Evolutionary conservation across 2,113 vertebrate genomes (phyloP).

Genomic region (Sprattus sprattus): DNA sequence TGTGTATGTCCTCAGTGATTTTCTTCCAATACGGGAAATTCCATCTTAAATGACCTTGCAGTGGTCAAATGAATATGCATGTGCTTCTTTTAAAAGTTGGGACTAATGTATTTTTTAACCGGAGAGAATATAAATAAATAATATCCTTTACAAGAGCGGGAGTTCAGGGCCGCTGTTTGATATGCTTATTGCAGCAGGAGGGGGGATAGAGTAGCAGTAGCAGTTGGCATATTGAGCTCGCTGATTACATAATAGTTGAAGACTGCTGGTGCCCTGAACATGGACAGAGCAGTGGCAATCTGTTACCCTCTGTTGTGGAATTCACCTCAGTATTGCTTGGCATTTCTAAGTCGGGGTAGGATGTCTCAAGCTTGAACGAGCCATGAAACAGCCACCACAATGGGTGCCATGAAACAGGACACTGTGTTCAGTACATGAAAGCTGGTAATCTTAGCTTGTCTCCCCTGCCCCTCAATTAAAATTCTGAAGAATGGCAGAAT

Average conservation of each 20-base stretch:
- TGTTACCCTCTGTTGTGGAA: not conserved
- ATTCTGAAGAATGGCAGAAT: not conserved
- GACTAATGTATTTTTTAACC: constrained; percentile 2
- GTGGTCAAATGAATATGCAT: constrained; percentile 18
- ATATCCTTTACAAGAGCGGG: not conserved
- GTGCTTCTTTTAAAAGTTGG: not conserved
- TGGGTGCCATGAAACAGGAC: not conserved
- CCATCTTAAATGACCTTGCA: constrained; percentile 10
- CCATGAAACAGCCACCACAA: not conserved
- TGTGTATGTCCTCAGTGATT: too few relatives aligned
- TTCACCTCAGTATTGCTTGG: not conserved
- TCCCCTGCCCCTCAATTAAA: not conserved
- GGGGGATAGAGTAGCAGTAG: not conserved
- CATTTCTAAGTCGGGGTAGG: not conserved
- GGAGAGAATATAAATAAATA: not conserved
- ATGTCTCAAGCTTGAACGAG: not conserved
- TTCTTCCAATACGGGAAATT: not conserved
- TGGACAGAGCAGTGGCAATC: not conserved
- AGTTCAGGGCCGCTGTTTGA: constrained; percentile 1
- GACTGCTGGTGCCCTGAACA: not conserved
- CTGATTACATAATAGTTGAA: not conserved
- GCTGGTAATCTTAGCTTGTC: not conserved
- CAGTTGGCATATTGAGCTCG: not conserved
- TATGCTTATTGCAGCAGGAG: not conserved
- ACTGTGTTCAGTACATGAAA: not conserved